Base-by-base conservation (phyloP, 2,888 invertebrate genomes). In the Rotaria macrura region DNA sequence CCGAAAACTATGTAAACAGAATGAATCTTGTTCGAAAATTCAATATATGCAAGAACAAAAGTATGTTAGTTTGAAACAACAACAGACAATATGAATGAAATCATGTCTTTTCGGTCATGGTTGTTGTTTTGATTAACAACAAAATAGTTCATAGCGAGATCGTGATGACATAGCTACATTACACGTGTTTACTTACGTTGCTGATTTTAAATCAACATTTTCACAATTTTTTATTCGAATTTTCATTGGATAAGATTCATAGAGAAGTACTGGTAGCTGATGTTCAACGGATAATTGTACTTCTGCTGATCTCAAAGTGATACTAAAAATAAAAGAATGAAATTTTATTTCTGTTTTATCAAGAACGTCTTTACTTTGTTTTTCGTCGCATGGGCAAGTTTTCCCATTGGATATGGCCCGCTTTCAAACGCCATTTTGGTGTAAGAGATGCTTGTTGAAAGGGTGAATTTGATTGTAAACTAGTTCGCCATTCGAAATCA, bases 241-340 rank as follows among this genome's bases (percentile, higher is more conserved):
- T 84, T 65, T 84, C 29, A 86, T 79, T 25, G 86, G 86, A 57
- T 84, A 86, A 12, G 14, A 86, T 83, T 86, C 86, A 49, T 86
- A 57, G 12, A 86, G 52, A 29, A 86, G 25, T 34, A 84, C 49
- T 25, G 86, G 86, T 49, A 52, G 17, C 38, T 38, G 54, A 74
- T 86, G 86, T 10, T 86, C 84, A 43, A 84, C 43, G 43, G 43
- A 43, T 43, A 79, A 43, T 43, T 40, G 40, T n/a, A 79, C 79
- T 43, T 40, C 79, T 25, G 79, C 79, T 40, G 43, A 12, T 43
- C 79, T 23, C 43, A 43, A n/a, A 4, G 43, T 25, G 10, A 79
- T 12, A 43, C 79, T 79, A 43, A 38, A 72, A 79, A 47, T 4
- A 47, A 47, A 12, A 79, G 52, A 6, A 10, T 5, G 23, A 20